A percentile compares a stretch with the other conserved stretches of the same genome.
These are phyloP conservation scores for Microtus montanus DNA, from an alignment of 2,113 vertebrate genomes.

Conservation along the genomic window DNA sequence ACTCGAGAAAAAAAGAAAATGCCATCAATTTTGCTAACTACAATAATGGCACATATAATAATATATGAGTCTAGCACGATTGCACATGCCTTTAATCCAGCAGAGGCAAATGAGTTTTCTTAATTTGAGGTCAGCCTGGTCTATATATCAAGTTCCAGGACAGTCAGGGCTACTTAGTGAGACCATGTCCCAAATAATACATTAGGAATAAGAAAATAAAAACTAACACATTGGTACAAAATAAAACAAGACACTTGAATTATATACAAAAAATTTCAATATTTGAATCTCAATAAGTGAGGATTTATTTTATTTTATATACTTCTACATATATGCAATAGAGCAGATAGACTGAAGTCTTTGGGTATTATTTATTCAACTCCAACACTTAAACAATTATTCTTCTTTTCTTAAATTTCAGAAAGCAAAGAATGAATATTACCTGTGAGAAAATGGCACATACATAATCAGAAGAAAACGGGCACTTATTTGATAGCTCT, in stretches of 20 bases:
- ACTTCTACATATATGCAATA: conserved; percentile 31
- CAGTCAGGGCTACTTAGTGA: background rate
- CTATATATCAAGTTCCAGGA: background rate
- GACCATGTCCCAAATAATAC: background rate
- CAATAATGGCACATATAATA: background rate
- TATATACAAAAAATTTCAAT: background rate
- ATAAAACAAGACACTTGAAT: background rate
- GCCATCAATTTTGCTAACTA: background rate
- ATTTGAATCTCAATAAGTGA: background rate
- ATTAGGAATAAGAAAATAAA: background rate
- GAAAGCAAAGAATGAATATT: conserved; percentile 62
- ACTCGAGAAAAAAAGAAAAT: background rate
- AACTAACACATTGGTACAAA: background rate
- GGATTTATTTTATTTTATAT: conserved; percentile 20
- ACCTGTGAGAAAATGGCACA: conserved; percentile 68
- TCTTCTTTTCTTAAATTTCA: conserved; percentile 63
- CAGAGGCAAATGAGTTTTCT: background rate
- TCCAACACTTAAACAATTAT: conserved; percentile 44
- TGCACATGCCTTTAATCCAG: background rate
- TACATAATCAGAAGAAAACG: conserved; percentile 60
- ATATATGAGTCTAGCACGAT: background rate
- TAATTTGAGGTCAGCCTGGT: background rate
- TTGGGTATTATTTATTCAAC: conserved; percentile 44
- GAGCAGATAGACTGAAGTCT: background rate
- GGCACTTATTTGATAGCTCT: conserved; percentile 64